These are phyloP conservation scores for Carcina quercana DNA, from an alignment of 2,888 invertebrate genomes.

Conservation along the genomic window DNA sequence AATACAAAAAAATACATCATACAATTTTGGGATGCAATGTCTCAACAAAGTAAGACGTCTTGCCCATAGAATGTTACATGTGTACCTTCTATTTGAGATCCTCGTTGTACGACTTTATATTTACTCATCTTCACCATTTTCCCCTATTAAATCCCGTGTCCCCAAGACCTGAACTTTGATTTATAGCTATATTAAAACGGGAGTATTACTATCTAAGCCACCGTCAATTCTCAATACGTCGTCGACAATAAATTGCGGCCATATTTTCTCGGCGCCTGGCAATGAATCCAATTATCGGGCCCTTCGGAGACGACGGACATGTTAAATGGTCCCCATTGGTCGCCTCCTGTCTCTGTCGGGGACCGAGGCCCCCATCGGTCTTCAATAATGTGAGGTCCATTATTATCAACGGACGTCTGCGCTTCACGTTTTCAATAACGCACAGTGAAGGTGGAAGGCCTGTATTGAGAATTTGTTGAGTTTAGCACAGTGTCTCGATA, in stretches of 20 bases:
- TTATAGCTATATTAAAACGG: slow-evolving; percentile 6
- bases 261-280: slow-evolving; percentile 51
- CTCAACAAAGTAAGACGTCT: too few species aligned
- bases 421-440: slow-evolving; percentile 4
- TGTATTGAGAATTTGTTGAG: too few species aligned
- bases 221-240: slow-evolving; percentile 24
- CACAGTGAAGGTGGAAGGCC: slow-evolving; percentile 2
- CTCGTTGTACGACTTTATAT: too few species aligned
- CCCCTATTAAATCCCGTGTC: too few species aligned
- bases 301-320: slow-evolving; percentile 46
- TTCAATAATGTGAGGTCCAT: slow-evolving; percentile 7
- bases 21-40: too few species aligned
- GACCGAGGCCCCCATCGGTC: slow-evolving; percentile 4
- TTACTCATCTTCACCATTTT: too few species aligned
- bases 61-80: too few species aligned
- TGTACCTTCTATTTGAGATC: too few species aligned
- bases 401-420: slow-evolving; percentile 3
- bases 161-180: too few species aligned
- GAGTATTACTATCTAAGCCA: slow-evolving; percentile 7
- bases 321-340: slow-evolving; percentile 56
- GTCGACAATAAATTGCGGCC: slow-evolving; percentile 44
- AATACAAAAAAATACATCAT: too few species aligned
- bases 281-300: slow-evolving; percentile 66
- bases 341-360: slow-evolving; percentile 23
- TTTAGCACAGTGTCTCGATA: too few species aligned